Evolutionary conservation across 2,888 invertebrate genomes (phyloP).

Genomic region (Cephus runcator): DNA sequence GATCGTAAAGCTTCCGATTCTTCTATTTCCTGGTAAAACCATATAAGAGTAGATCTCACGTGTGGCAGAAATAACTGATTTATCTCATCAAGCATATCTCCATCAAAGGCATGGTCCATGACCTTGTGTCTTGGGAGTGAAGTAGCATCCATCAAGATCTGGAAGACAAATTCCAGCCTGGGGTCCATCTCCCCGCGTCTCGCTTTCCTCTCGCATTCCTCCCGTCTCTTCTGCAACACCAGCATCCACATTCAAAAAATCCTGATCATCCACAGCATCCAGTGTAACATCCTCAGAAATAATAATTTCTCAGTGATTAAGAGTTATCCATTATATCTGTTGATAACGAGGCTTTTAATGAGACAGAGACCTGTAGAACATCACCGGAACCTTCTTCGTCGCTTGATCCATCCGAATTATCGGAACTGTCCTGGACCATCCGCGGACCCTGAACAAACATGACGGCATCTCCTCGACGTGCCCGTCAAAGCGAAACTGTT

Average conservation of each 20-base stretch:
- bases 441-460: slow-evolving; percentile 61
- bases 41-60: slow-evolving; percentile 85
- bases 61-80: slow-evolving; percentile 87
- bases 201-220: slow-evolving; percentile 93
- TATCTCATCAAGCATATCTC: slow-evolving; percentile 90
- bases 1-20: slow-evolving; percentile 70
- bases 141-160: slow-evolving; percentile 86
- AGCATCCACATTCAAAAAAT: slow-evolving; percentile 7
- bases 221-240: slow-evolving; percentile 74
- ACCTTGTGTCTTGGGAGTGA: slow-evolving; percentile 84
- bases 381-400: slow-evolving; percentile 58
- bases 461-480: neutral
- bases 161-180: slow-evolving; percentile 89
- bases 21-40: slow-evolving; percentile 90
- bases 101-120: slow-evolving; percentile 92
- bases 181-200: slow-evolving; percentile 93
- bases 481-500: slow-evolving; percentile 11
- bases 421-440: slow-evolving; percentile 45
- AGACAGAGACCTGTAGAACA: slow-evolving; percentile 53
- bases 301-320: neutral
- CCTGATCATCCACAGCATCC: neutral
- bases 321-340: neutral
- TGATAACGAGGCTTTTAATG: neutral
- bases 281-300: neutral
- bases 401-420: slow-evolving; percentile 52